A percentile compares a stretch with the other conserved stretches of the same genome.
Evolutionary conservation across 1,140 invertebrate species (phyloP).

Genomic region (Drosophila kohkoa): DNA sequence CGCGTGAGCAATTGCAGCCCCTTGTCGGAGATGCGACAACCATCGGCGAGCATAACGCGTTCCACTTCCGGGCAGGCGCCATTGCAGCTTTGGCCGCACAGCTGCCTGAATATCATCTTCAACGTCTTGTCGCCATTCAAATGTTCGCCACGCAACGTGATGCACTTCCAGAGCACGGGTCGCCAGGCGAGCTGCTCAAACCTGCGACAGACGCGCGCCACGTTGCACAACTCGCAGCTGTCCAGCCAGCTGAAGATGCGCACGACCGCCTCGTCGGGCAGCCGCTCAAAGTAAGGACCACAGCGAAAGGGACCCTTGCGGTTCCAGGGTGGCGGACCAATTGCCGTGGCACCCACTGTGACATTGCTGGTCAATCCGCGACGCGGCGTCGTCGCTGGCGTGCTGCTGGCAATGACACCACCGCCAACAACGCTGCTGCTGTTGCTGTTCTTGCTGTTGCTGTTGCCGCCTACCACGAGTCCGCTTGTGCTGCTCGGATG

Average conservation of each 20-base stretch:
- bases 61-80: conserved; percentile 88
- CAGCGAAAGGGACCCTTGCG: conserved; percentile 78
- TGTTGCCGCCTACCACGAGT: conserved; percentile 27
- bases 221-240: conserved; percentile 91
- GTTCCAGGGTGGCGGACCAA: conserved; percentile 78
- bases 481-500: conserved; percentile 54
- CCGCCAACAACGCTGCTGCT: conserved; percentile 64
- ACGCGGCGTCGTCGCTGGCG: conserved; percentile 65
- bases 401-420: conserved; percentile 73
- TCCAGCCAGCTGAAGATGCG: conserved; percentile 91
- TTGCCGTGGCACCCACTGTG: conserved; percentile 43
- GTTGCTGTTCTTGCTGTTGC: conserved; percentile 67
- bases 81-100: conserved; percentile 87
- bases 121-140: conserved; percentile 90
- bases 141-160: conserved; percentile 88
- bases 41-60: conserved; percentile 89
- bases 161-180: conserved; percentile 90
- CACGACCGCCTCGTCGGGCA: conserved; percentile 86
- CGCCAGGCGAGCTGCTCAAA: conserved; percentile 94
- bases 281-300: conserved; percentile 85
- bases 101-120: conserved; percentile 87
- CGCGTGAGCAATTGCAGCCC: conserved; percentile 89
- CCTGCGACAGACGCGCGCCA: conserved; percentile 92
- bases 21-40: conserved; percentile 90
- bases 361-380: conserved; percentile 32